These are phyloP conservation scores for Microtus pennsylvanicus DNA, from an alignment of 2,113 vertebrate genomes.

Conservation along the genomic window DNA sequence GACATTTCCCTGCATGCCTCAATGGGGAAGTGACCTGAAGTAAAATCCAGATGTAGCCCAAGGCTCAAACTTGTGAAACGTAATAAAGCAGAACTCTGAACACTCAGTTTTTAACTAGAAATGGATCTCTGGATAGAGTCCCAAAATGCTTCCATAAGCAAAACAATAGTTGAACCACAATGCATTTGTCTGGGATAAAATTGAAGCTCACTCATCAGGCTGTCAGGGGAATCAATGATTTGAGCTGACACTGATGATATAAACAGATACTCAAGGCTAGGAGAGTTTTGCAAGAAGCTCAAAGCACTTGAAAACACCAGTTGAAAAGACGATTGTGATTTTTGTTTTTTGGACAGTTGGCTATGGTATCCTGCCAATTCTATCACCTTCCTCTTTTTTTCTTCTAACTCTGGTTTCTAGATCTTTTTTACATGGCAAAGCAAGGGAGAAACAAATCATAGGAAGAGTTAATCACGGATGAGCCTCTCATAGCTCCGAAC, in stretches of 20 bases:
- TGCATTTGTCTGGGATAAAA: constrained; percentile 45
- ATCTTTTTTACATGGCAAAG: neutral
- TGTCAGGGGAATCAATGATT: constrained; percentile 11
- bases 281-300: constrained; percentile 22
- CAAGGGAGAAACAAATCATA: neutral
- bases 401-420: neutral
- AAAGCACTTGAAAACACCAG: constrained; percentile 29
- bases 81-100: neutral
- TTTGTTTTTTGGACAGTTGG: constrained; percentile 52
- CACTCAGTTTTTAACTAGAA: constrained; percentile 28
- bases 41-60: constrained; percentile 25
- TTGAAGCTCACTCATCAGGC: neutral
- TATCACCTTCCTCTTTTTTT: neutral
- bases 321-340: constrained; percentile 36
- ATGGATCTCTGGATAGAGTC: neutral
- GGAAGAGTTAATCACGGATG: neutral
- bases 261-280: constrained; percentile 15
- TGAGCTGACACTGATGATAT: constrained; percentile 37
- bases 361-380: neutral
- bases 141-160: neutral
- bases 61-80: constrained; percentile 19
- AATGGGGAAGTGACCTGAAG: neutral
- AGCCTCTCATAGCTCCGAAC: neutral
- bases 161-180: neutral
- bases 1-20: neutral